Evolutionary conservation across 1,140 invertebrate species (phyloP).

Genomic region (Pissodes strobi): DNA sequence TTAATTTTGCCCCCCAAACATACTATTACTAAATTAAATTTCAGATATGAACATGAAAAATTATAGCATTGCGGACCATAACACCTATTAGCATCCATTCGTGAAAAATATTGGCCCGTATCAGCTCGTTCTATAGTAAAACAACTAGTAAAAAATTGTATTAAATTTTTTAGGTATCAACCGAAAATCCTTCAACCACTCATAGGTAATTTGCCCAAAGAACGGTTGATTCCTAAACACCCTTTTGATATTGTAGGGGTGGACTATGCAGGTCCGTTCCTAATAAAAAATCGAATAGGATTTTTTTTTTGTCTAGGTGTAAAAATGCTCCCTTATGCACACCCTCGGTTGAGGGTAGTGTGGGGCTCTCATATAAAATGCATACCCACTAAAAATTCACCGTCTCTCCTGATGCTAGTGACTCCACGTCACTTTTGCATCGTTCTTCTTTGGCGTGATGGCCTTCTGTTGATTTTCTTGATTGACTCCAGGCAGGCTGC

Average conservation of each 20-base stretch:
- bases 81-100: slow-evolving; percentile 14
- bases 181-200: neutral
- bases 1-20: neutral
- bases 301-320: no score
- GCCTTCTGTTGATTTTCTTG: no score
- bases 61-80: slow-evolving; percentile 13
- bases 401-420: no score
- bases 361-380: no score
- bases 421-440: no score
- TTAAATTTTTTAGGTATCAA: slow-evolving; percentile 17
- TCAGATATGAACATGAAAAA: slow-evolving; percentile 6
- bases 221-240: no score
- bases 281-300: slow-evolving; percentile 29
- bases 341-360: no score
- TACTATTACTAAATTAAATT: slow-evolving; percentile 2
- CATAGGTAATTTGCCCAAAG: slow-evolving; percentile 51
- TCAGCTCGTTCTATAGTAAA: slow-evolving; percentile 33
- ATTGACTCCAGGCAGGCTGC: no score
- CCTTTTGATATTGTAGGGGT: no score
- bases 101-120: slow-evolving; percentile 43
- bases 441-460: no score
- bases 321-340: no score
- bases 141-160: slow-evolving; percentile 34
- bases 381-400: no score
- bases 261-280: slow-evolving; percentile 43